A percentile compares a stretch with the other conserved stretches of the same genome.
Conservation (phyloP, 2,888 invertebrate genomes). For the Acanthosepion pharaonis region DNA sequence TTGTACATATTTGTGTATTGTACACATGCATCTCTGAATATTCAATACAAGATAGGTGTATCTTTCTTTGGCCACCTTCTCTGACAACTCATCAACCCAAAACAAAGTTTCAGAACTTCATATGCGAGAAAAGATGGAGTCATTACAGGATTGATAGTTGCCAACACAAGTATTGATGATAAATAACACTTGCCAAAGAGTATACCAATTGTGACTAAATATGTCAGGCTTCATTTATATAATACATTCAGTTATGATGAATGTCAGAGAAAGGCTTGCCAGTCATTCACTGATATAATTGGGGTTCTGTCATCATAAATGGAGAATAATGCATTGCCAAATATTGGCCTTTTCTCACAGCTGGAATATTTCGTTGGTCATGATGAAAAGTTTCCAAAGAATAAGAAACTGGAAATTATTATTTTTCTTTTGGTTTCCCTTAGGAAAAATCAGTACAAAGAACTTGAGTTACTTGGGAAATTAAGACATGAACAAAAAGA, state of each 20-base stretch:
- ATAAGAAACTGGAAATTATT: neutral
- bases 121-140: no score
- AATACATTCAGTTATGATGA: neutral
- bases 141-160: neutral
- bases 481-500: no score
- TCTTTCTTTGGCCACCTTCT: neutral
- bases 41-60: neutral
- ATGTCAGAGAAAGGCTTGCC: neutral
- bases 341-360: slow-evolving; percentile 21
- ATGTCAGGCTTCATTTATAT: neutral
- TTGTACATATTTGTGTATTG: no score
- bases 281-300: neutral
- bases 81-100: neutral
- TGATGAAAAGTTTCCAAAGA: neutral
- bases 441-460: neutral
- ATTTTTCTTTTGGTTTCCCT: neutral
- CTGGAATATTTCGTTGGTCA: neutral
- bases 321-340: slow-evolving; percentile 21
- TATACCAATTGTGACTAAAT: neutral
- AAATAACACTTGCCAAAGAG: slow-evolving; percentile 17
- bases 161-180: slow-evolving; percentile 17
- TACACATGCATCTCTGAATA: neutral
- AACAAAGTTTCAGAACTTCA: neutral
- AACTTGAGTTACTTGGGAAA: no score
- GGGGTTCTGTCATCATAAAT: neutral